These are phyloP conservation scores for Epistrophe grossulariae DNA, from an alignment of 2,888 invertebrate species.

Conservation along the genomic window DNA sequence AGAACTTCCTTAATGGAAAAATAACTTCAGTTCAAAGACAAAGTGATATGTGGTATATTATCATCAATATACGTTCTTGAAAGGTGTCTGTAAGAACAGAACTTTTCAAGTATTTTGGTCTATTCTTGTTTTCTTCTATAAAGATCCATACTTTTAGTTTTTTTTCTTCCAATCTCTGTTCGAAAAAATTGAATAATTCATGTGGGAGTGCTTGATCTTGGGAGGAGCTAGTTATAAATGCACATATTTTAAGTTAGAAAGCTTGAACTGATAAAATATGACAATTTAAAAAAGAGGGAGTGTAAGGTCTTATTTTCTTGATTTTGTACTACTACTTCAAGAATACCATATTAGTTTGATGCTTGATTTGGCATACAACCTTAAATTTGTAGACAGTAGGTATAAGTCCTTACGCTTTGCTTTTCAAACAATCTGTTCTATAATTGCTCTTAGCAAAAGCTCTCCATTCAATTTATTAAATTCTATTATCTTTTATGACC, in stretches of 20 bases:
- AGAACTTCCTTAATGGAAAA: constrained; percentile 23
- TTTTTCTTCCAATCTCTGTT: not conserved
- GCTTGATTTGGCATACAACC: no score
- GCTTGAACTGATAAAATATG: no score
- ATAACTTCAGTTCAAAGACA: not conserved
- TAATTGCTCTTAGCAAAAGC: not conserved
- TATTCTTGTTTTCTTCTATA: not conserved
- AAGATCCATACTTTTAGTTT: not conserved
- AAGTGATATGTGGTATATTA: not conserved
- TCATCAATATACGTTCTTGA: not conserved
- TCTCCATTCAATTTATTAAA: not conserved
- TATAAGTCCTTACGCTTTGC: no score
- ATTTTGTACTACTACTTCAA: no score
- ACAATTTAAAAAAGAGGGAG: no score
- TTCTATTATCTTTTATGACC: not conserved
- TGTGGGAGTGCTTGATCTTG: not conserved
- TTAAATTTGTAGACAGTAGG: no score
- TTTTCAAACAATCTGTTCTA: no score
- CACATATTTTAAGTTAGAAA: no score
- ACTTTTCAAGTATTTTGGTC: not conserved
- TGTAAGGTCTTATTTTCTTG: no score
- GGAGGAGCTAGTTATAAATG: no score
- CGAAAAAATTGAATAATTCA: not conserved
- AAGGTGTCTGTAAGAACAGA: not conserved
- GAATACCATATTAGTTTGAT: no score